These are phyloP conservation scores for Cryptocheilus praepositus DNA, from an alignment of 2,888 invertebrate species.

Conservation along the genomic window DNA sequence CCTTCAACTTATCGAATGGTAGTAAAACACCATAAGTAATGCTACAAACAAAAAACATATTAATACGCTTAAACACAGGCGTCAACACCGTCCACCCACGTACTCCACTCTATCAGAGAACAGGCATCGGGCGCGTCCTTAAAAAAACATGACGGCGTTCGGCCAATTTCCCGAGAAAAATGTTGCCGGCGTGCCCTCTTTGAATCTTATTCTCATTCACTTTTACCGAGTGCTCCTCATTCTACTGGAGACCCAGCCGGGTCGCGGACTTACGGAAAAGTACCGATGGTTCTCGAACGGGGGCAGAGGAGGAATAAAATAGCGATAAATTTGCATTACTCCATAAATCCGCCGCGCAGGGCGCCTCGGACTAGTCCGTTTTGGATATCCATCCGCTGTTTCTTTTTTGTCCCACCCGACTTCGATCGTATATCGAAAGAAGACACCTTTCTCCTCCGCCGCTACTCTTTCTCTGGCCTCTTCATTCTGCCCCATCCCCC, in stretches of 20 bases:
- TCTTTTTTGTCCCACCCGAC: slow-evolving; percentile 2
- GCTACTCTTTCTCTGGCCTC: too few relatives aligned
- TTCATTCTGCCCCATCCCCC: too few relatives aligned
- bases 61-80: too few relatives aligned
- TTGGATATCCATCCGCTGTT: slow-evolving; percentile 42
- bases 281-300: slow-evolving; percentile 25
- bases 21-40: too few relatives aligned
- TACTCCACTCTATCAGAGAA: too few relatives aligned
- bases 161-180: background rate
- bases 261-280: slow-evolving; percentile 3
- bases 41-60: too few relatives aligned
- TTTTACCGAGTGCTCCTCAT: slow-evolving; percentile 18
- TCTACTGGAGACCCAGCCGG: slow-evolving; percentile 13
- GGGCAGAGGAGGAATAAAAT: slow-evolving; percentile 56
- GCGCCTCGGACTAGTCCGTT: slow-evolving; percentile 45
- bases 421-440: too few relatives aligned
- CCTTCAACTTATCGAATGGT: too few relatives aligned
- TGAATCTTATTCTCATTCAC: background rate
- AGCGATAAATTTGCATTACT: slow-evolving; percentile 65
- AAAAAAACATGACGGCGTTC: background rate
- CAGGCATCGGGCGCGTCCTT: too few relatives aligned
- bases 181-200: too few relatives aligned
- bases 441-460: too few relatives aligned
- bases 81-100: too few relatives aligned
- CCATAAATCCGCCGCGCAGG: slow-evolving; percentile 54